These are phyloP conservation scores for Scaptomyza flava DNA, from an alignment of 2,888 invertebrate genomes.

Conservation along the genomic window DNA sequence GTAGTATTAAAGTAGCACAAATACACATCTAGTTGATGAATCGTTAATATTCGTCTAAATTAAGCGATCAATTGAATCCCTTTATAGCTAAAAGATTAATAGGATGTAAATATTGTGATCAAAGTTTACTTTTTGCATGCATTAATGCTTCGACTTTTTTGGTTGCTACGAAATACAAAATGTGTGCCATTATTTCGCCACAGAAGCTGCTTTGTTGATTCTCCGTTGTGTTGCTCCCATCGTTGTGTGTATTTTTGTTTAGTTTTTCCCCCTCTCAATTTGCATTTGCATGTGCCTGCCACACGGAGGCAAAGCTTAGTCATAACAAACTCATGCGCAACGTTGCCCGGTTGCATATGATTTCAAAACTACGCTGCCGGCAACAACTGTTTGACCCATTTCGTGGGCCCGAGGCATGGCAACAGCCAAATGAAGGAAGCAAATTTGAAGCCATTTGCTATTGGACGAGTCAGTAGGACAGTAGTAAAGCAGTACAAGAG, in stretches of 20 bases:
- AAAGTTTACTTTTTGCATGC: neutral
- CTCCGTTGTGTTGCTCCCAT: slow-evolving; percentile 24
- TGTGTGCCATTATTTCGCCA: slow-evolving; percentile 53
- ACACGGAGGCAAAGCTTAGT: slow-evolving; percentile 35
- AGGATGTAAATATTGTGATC: neutral
- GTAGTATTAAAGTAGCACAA: slow-evolving; percentile 37
- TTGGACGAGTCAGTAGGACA: slow-evolving; percentile 12
- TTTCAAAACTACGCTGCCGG: slow-evolving; percentile 31
- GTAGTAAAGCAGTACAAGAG: neutral
- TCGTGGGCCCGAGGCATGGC: slow-evolving; percentile 29
- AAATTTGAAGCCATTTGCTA: slow-evolving; percentile 37
- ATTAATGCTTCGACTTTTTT: slow-evolving; percentile 9
- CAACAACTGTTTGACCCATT: slow-evolving; percentile 61
- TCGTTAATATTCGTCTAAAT: neutral
- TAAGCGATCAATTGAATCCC: neutral
- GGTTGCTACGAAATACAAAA: slow-evolving; percentile 13
- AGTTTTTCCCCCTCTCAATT: slow-evolving; percentile 19
- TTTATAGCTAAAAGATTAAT: neutral
- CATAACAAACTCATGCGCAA: slow-evolving; percentile 46
- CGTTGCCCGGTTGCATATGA: slow-evolving; percentile 50
- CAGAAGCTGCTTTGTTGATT: slow-evolving; percentile 24
- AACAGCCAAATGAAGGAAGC: slow-evolving; percentile 41
- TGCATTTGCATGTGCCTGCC: slow-evolving; percentile 47
- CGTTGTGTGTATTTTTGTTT: slow-evolving; percentile 4
- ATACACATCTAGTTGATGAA: neutral